Evolutionary conservation across 2,797 vertebrate species (phyloP).

Genomic region (Picus viridis): DNA sequence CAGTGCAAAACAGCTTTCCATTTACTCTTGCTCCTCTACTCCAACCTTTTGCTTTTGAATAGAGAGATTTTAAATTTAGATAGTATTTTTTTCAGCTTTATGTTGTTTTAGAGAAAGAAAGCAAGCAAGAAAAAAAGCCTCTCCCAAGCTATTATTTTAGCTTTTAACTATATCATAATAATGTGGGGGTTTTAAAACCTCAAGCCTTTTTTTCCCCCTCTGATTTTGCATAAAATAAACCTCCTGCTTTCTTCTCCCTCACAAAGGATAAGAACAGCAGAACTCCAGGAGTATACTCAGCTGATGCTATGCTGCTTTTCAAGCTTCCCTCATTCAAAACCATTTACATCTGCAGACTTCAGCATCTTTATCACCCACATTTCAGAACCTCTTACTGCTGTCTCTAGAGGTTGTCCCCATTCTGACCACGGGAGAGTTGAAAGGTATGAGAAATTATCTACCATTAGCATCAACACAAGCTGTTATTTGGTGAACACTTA

Average conservation of each 20-base stretch:
- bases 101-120: not conserved
- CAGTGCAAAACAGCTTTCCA: conserved; percentile 5
- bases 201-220: not conserved
- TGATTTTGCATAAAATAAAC: conserved; percentile 26
- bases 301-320: conserved; percentile 44
- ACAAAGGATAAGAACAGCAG: conserved; percentile 11
- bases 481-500: not conserved
- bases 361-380: conserved; percentile 38
- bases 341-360: conserved; percentile 39
- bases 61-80: not conserved
- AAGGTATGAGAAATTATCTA: conserved; percentile 16
- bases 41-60: not conserved
- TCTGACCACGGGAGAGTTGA: conserved; percentile 20
- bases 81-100: not conserved
- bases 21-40: not conserved
- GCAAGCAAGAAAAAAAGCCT: not conserved
- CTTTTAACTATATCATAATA: conserved; percentile 35
- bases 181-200: not conserved
- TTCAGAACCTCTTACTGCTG: conserved; percentile 36
- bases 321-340: conserved; percentile 29
- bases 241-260: not conserved
- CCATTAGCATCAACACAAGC: conserved; percentile 3
- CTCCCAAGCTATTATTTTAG: not conserved
- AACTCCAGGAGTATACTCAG: conserved; percentile 10
- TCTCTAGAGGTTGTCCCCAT: conserved; percentile 49